These are phyloP conservation scores for Varroa destructor DNA, from an alignment of 1,140 invertebrate species.

Conservation along the genomic window DNA sequence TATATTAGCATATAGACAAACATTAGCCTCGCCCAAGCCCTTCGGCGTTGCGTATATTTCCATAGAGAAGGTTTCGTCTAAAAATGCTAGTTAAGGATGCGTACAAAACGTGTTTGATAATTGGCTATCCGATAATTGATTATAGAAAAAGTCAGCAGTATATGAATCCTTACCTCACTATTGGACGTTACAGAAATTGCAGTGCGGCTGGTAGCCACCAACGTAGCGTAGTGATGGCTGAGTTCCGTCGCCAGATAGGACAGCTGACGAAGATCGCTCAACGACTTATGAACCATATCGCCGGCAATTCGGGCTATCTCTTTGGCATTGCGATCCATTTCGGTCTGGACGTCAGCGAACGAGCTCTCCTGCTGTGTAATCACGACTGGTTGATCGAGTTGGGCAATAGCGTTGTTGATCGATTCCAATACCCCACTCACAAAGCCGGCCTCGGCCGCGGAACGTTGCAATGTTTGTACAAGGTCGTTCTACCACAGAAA, in stretches of 20 bases:
- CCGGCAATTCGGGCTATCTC: constrained; percentile 82
- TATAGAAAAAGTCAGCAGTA: no score
- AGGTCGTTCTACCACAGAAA: constrained; percentile 50
- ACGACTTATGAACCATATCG: constrained; percentile 74
- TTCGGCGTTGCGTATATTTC: no score
- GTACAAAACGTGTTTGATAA: no score
- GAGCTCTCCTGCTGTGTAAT: constrained; percentile 38
- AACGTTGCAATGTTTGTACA: constrained; percentile 60
- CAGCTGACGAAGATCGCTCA: constrained; percentile 53
- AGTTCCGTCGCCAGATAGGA: constrained; percentile 67
- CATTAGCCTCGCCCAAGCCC: no score
- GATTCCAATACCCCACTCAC: constrained; percentile 71
- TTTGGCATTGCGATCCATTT: constrained; percentile 84
- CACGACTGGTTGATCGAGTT: constrained; percentile 40
- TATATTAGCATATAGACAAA: no score
- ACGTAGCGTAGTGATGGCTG: constrained; percentile 68
- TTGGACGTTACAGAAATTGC: constrained; percentile 70
- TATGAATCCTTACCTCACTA: constrained; percentile 48
- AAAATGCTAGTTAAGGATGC: no score
- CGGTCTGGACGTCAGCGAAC: constrained; percentile 91
- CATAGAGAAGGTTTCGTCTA: no score
- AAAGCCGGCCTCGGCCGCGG: constrained; percentile 66
- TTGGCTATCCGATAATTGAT: no score
- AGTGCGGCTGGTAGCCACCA: constrained; percentile 75
- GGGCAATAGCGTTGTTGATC: constrained; percentile 66